Evolutionary conservation across 1,140 invertebrate genomes (phyloP), one percentile per base, ranked within the genome.

Genomic region (Papilio machaon): DNA sequence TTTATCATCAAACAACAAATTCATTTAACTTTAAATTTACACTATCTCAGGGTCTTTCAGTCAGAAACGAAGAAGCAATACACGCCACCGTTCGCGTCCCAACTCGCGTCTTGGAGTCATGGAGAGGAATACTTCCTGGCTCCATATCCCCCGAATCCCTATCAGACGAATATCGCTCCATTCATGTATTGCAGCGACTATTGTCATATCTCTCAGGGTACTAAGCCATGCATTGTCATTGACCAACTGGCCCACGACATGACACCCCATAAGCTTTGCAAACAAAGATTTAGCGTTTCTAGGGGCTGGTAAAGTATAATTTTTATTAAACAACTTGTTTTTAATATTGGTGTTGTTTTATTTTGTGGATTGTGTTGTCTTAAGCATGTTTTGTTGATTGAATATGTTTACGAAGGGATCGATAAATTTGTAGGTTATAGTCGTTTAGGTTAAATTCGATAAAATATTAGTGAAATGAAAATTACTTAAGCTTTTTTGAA

Each of bases 111-210:
- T 6, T 94, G 91, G 91, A 54, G 70, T 19, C 89, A 91, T 47
- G 91, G 91, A 1, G 92, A 93, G 81, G 52, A 60, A 8, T 93
- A 91, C 70, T 88, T 91, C 54, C 76, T 92, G 60, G 88, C 91
- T 2, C 91, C 90, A 0, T 93, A 88, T 81, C 89, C 87, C 0
- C 92, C 92, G 0, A 93, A 92, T 52, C 91, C 92, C 3, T 93
- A 86, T 43, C 93, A 93, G 79, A 93, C 93, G 0, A 91, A 91
- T 81, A 89, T 91, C 7, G 89, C 93, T 0, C 93, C 93, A 1
- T 92, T 92, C 75, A 94, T 94, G 93, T 94, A 94, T 80, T 93
- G 93, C 78, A 93, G 91, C 74, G 93, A 94, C 75, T 94, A 94
- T 54, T 93, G 93, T 58, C 92, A 92, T 64, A 89, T 93, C 8